phyloP scores from a whole-genome alignment of 2,797 vertebrate species.

The Macropus fuliginosus region DNA sequence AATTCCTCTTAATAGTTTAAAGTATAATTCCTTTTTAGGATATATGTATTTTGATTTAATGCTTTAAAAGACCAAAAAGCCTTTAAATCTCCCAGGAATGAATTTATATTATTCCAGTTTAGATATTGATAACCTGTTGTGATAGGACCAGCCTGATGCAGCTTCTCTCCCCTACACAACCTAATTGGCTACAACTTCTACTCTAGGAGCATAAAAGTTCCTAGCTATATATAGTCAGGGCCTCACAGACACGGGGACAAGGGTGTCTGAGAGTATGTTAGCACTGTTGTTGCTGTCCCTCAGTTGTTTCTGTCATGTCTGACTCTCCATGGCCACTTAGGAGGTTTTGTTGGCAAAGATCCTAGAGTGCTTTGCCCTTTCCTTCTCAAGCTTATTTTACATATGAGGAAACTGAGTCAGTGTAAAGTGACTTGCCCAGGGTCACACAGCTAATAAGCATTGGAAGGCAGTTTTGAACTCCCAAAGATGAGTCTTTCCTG shows the following conservation, averaged over 20 bases:
- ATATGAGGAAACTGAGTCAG: background rate
- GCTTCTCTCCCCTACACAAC: background rate
- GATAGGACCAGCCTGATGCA: background rate
- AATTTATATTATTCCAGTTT: background rate
- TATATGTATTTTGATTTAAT: background rate
- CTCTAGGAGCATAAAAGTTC: background rate
- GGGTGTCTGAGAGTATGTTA: background rate
- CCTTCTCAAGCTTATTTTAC: background rate
- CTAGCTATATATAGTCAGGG: background rate
- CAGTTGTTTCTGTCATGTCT: background rate
- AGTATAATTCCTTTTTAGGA: background rate
- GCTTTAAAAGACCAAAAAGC: background rate
- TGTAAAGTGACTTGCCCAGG: background rate
- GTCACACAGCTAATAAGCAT: background rate
- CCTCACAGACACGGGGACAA: background rate
- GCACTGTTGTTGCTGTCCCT: background rate
- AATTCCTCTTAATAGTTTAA: background rate
- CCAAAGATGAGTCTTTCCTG: background rate
- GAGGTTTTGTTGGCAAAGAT: background rate
- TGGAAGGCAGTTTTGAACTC: background rate
- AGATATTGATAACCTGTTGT: background rate
- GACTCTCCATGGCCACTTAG: background rate
- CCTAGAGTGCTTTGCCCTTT: background rate
- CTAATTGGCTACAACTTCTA: background rate
- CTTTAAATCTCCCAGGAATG: background rate